Evolutionary conservation across 1,140 invertebrate species (phyloP).

Genomic region (Danaus plexippus): DNA sequence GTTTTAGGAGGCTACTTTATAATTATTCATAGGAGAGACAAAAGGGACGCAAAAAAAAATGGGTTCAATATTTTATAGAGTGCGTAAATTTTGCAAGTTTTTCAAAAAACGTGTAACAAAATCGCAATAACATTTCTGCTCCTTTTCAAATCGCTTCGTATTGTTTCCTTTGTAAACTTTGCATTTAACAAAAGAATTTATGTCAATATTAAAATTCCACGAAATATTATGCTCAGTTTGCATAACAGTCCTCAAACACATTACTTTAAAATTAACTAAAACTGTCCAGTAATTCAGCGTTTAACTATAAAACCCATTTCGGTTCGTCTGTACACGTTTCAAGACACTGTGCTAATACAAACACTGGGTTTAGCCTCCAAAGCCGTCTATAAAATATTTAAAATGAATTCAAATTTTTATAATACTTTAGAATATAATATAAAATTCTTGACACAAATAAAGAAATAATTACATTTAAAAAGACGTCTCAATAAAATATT

Average conservation of each 20-base stretch:
- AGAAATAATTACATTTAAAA: no score
- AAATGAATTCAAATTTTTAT: no score
- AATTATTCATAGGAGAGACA: slow-evolving; percentile 33
- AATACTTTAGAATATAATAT: no score
- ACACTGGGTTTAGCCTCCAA: no score
- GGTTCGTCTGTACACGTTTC: no score
- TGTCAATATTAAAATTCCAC: slow-evolving; percentile 58
- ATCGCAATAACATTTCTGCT: slow-evolving; percentile 38
- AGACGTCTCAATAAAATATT: no score
- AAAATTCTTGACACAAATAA: no score
- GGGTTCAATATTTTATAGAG: slow-evolving; percentile 36
- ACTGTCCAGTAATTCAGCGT: no score
- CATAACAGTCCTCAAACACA: slow-evolving; percentile 35
- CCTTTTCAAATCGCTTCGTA: slow-evolving; percentile 41
- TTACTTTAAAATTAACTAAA: not conserved
- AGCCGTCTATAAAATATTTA: no score
- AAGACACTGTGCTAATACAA: no score
- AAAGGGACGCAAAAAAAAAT: slow-evolving; percentile 42
- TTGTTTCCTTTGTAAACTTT: slow-evolving; percentile 39
- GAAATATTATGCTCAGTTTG: slow-evolving; percentile 41
- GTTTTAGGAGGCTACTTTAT: slow-evolving; percentile 36
- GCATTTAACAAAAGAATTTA: slow-evolving; percentile 44
- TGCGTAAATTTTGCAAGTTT: slow-evolving; percentile 29
- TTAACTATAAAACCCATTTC: no score
- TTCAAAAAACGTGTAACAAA: slow-evolving; percentile 28